These are phyloP conservation scores for Calliopsis andreniformis DNA, from an alignment of 1,140 invertebrate genomes.

Conservation along the genomic window DNA sequence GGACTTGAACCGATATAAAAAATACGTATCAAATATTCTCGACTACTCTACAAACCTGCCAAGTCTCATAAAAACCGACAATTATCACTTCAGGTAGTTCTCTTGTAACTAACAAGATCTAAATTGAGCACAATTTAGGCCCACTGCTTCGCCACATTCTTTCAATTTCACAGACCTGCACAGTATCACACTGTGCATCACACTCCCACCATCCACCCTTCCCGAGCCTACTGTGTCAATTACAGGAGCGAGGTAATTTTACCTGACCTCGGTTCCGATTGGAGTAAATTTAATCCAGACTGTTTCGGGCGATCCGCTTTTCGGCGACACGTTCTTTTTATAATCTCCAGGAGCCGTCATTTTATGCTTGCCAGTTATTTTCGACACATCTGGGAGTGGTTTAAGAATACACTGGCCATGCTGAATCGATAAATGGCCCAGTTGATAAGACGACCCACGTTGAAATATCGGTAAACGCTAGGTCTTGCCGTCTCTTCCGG, in stretches of 20 bases:
- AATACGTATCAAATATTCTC: no score
- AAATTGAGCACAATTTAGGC: no score
- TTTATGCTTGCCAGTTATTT: conserved; percentile 18
- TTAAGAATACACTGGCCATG: conserved; percentile 15
- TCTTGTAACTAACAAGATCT: no score
- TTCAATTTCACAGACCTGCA: no score
- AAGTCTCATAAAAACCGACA: no score
- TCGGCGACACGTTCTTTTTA: background rate
- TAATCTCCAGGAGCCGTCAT: background rate
- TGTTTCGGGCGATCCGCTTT: background rate
- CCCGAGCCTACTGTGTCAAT: background rate
- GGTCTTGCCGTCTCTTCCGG: no score
- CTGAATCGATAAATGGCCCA: conserved; percentile 37
- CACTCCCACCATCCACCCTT: no score
- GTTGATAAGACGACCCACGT: conserved; percentile 26
- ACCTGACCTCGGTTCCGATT: conserved; percentile 8
- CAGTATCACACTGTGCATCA: no score
- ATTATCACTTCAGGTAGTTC: no score
- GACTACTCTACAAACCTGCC: no score
- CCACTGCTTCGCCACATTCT: background rate
- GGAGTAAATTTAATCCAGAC: background rate
- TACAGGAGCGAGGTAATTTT: background rate
- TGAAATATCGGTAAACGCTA: background rate
- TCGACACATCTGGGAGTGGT: background rate
- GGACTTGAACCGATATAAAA: no score